These are phyloP conservation scores for Drosophila colorata DNA, from an alignment of 2,888 invertebrate genomes.

Conservation along the genomic window DNA sequence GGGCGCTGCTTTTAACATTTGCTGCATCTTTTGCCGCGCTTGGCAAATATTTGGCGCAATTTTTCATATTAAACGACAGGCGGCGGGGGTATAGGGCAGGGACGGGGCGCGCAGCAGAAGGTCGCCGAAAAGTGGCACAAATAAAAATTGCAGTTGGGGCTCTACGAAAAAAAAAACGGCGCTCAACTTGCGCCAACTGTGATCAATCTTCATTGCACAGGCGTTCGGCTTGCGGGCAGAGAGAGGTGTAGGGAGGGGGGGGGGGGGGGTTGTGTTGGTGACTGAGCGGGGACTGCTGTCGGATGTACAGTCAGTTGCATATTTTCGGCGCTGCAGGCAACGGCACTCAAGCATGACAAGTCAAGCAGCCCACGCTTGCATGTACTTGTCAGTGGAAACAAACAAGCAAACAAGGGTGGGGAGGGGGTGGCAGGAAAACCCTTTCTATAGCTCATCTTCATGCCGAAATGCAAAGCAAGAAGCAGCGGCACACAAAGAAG, in stretches of 20 bases:
- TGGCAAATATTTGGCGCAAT: constrained; percentile 74
- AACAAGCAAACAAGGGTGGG: constrained; percentile 39
- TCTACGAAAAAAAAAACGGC: constrained; percentile 69
- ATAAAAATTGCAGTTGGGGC: constrained; percentile 71
- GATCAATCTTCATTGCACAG: constrained; percentile 74
- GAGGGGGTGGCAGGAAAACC: constrained; percentile 10
- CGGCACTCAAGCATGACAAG: constrained; percentile 50
- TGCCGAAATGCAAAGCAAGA: constrained; percentile 33
- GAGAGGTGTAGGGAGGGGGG: background rate
- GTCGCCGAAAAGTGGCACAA: constrained; percentile 57
- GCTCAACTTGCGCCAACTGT: constrained; percentile 68
- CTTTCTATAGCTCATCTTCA: constrained; percentile 7
- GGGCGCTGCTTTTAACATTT: constrained; percentile 42
- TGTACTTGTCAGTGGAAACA: constrained; percentile 48
- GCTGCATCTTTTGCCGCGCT: constrained; percentile 38
- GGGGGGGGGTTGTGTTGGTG: background rate
- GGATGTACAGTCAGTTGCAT: constrained; percentile 40
- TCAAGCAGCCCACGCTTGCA: constrained; percentile 19
- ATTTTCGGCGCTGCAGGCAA: constrained; percentile 47
- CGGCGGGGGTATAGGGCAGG: background rate
- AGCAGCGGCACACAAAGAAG: constrained; percentile 12
- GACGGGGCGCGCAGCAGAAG: constrained; percentile 38
- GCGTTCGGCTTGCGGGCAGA: background rate
- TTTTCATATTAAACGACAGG: constrained; percentile 78
- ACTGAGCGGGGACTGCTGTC: background rate